These are phyloP conservation scores for Brachyopa scutellaris DNA, from an alignment of 2,888 invertebrate genomes.

Conservation along the genomic window DNA sequence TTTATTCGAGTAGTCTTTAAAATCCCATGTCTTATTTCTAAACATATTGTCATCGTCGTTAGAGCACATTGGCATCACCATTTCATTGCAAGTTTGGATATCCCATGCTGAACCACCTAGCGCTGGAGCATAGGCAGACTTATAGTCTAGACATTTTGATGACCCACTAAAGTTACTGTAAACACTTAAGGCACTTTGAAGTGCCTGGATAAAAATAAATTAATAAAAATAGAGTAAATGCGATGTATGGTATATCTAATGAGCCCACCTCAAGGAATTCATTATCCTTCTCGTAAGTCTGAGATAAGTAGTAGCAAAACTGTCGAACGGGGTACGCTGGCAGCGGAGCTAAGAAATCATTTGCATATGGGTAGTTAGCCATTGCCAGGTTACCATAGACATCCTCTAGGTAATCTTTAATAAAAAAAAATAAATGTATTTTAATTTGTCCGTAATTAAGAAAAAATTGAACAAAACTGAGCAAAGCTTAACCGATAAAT, in stretches of 20 bases:
- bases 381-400: slow-evolving; percentile 93
- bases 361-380: slow-evolving; percentile 96
- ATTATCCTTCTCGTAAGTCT: slow-evolving; percentile 51
- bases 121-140: slow-evolving; percentile 83
- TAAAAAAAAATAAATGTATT: not conserved
- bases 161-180: slow-evolving; percentile 92
- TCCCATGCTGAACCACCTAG: slow-evolving; percentile 90
- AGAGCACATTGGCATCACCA: slow-evolving; percentile 97
- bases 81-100: slow-evolving; percentile 96
- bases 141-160: slow-evolving; percentile 86
- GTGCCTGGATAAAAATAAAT: slow-evolving; percentile 81
- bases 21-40: slow-evolving; percentile 89
- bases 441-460: too few relatives aligned
- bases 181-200: slow-evolving; percentile 87
- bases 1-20: slow-evolving; percentile 84
- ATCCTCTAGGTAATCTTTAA: slow-evolving; percentile 85
- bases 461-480: too few relatives aligned
- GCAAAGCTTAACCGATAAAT: too few relatives aligned
- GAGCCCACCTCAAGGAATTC: slow-evolving; percentile 48
- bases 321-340: slow-evolving; percentile 92
- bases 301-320: slow-evolving; percentile 84
- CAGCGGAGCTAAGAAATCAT: slow-evolving; percentile 90
- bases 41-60: slow-evolving; percentile 92
- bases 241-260: not conserved
- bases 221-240: not conserved